Evolutionary conservation across 2,113 vertebrate species (phyloP).

Genomic region (Mesembrinibis cayennensis): DNA sequence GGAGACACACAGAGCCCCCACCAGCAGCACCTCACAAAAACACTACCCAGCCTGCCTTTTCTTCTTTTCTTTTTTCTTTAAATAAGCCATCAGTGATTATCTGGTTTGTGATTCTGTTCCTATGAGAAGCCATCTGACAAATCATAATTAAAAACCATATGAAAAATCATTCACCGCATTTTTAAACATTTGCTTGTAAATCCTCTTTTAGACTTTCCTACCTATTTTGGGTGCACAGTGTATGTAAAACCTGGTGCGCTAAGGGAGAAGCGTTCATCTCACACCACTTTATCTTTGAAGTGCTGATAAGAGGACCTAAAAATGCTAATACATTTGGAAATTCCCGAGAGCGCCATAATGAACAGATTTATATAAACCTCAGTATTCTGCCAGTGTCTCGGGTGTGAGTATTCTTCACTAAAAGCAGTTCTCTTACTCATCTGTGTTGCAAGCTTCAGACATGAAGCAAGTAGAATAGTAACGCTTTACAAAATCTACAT

Average conservation of each 20-base stretch:
- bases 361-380: constrained; percentile 62
- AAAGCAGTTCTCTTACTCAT: not conserved
- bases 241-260: not conserved
- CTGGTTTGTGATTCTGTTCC: constrained; percentile 11
- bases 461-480: not conserved
- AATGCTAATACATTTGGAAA: constrained; percentile 55
- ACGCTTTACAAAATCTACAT: not conserved
- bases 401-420: not conserved
- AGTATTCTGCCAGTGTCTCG: constrained; percentile 1
- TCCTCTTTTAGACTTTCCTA: constrained; percentile 3
- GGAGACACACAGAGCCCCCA: constrained; percentile 1
- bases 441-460: not conserved
- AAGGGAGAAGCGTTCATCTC: constrained; percentile 7
- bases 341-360: constrained; percentile 58
- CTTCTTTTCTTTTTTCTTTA: not conserved
- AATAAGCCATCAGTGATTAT: constrained; percentile 7
- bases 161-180: not conserved
- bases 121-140: constrained; percentile 33
- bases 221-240: not conserved
- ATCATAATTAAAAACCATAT: constrained; percentile 1
- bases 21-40: not conserved
- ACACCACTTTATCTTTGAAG: constrained; percentile 58
- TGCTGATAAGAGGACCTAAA: constrained; percentile 54
- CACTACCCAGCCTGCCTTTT: not conserved
- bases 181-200: constrained; percentile 45